Evolutionary conservation across 2,113 vertebrate species (phyloP).

Genomic region (Pseudopodoces humilis): DNA sequence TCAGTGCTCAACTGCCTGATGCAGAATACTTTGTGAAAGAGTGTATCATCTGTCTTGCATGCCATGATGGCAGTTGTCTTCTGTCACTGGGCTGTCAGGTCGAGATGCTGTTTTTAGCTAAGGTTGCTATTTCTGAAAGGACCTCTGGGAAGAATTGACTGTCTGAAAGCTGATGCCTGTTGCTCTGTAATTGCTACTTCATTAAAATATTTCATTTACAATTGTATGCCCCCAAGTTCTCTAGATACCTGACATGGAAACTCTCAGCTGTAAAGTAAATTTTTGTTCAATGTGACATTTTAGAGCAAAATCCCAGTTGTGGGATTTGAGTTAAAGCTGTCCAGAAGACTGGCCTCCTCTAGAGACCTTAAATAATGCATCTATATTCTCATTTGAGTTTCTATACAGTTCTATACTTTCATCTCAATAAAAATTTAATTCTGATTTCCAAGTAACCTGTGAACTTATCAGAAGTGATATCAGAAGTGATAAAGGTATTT

Average conservation of each 20-base stretch:
- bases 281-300: background rate
- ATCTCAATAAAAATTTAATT: background rate
- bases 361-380: background rate
- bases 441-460: background rate
- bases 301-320: background rate
- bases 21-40: background rate
- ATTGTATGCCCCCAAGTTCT: background rate
- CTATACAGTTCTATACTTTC: background rate
- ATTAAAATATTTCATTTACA: conserved; percentile 35
- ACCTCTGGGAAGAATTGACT: background rate
- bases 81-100: conserved; percentile 6
- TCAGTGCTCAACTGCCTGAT: background rate
- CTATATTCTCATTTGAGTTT: background rate
- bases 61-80: background rate
- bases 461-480: background rate
- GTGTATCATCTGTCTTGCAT: background rate
- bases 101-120: background rate
- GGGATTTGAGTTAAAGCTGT: conserved; percentile 11
- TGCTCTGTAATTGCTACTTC: conserved; percentile 9
- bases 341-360: background rate
- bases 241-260: background rate
- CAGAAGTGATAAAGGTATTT: background rate
- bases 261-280: background rate
- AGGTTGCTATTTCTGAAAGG: background rate
- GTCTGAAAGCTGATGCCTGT: background rate